phyloP scores from a whole-genome alignment of 2,888 invertebrate species.

The Theodoxus fluviatilis region DNA sequence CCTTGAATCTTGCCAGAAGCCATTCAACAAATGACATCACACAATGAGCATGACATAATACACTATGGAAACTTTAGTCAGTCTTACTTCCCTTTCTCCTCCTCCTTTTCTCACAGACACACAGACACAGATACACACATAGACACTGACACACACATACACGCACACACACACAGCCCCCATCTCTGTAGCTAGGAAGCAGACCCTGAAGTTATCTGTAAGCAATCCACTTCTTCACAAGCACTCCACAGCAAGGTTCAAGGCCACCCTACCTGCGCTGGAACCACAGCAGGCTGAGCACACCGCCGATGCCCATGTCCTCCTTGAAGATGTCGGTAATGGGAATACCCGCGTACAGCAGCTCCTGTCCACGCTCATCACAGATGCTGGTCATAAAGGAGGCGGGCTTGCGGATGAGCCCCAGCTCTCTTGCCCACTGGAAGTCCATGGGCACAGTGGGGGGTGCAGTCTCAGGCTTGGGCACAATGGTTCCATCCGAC shows the following conservation, averaged over 20 bases:
- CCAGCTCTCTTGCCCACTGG: slow-evolving; percentile 97
- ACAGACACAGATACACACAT: background rate
- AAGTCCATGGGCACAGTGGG: slow-evolving; percentile 99
- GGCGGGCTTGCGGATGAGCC: slow-evolving; percentile 96
- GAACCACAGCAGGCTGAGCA: slow-evolving; percentile 97
- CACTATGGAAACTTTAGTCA: too few species aligned
- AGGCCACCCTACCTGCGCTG: slow-evolving; percentile 79
- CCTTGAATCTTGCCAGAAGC: too few species aligned
- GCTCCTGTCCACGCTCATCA: slow-evolving; percentile 96
- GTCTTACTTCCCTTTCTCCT: too few species aligned
- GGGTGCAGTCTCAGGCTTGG: slow-evolving; percentile 90
- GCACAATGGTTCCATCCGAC: slow-evolving; percentile 79
- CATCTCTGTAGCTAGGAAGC: too few species aligned
- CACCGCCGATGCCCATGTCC: slow-evolving; percentile 96
- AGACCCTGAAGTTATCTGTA: too few species aligned
- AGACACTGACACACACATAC: background rate
- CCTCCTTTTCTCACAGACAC: too few species aligned
- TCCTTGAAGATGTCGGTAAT: slow-evolving; percentile 84
- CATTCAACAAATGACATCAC: too few species aligned
- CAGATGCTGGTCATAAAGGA: slow-evolving; percentile 99
- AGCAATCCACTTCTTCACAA: too few species aligned
- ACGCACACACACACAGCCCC: background rate
- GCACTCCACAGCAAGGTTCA: too few species aligned
- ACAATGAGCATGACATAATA: too few species aligned
- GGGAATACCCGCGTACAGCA: slow-evolving; percentile 93